Conservation (phyloP, 2,888 invertebrate genomes). For the Mythimna albipuncta region DNA sequence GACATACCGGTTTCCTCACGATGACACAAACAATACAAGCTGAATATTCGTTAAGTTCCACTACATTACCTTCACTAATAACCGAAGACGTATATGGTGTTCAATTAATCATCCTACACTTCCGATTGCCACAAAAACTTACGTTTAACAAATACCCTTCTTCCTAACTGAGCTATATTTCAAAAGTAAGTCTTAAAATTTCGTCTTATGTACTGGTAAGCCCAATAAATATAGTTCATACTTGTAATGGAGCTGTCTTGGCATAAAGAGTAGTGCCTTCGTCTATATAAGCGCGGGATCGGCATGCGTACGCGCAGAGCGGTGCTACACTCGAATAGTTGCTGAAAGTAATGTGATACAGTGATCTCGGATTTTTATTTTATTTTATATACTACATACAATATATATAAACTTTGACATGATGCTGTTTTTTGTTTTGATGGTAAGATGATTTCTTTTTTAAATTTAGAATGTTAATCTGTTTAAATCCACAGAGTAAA, state of each 20-base stretch:
- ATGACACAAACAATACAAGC: too few species aligned
- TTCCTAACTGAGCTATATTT: background rate
- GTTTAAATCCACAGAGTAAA: background rate
- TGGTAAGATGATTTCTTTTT: conserved; percentile 66
- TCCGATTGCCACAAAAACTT: conserved; percentile 28
- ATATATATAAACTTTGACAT: conserved; percentile 59
- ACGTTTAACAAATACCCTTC: background rate
- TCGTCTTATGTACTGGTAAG: conserved; percentile 3
- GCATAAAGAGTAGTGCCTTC: conserved; percentile 42
- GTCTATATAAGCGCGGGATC: conserved; percentile 60
- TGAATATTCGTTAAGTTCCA: conserved; percentile 26
- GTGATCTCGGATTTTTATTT: conserved; percentile 66
- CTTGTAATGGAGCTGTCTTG: conserved; percentile 48
- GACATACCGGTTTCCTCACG: too few species aligned
- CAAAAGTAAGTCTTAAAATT: conserved; percentile 8
- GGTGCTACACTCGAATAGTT: conserved; percentile 51
- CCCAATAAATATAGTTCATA: conserved; percentile 32
- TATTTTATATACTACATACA: conserved; percentile 25
- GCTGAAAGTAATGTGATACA: conserved; percentile 72
- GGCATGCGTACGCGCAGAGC: conserved; percentile 49
- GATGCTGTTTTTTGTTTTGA: conserved; percentile 70
- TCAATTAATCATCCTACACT: conserved; percentile 30
- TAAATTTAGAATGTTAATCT: background rate
- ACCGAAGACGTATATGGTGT: conserved; percentile 22
- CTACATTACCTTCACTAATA: conserved; percentile 36